Conservation (phyloP, 2,797 vertebrate species). For the Nyctibius grandis region DNA sequence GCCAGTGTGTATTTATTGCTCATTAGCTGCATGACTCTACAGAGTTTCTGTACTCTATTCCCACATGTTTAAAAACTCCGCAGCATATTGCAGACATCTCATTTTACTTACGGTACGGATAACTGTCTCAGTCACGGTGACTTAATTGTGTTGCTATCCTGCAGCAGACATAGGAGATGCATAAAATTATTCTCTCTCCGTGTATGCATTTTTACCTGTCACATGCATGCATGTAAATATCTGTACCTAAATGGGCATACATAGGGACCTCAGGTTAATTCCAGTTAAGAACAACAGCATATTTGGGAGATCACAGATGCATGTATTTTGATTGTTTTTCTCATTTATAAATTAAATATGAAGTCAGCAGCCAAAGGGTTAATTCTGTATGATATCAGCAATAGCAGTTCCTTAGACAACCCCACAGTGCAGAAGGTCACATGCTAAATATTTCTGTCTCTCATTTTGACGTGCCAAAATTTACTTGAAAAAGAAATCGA, state of each 20-base stretch:
- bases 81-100: constrained; percentile 37
- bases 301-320: neutral
- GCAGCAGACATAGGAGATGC: constrained; percentile 4
- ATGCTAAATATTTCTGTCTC: neutral
- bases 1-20: constrained; percentile 70
- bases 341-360: neutral
- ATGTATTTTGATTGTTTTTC: neutral
- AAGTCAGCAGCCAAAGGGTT: neutral
- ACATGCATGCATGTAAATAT: neutral
- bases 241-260: neutral
- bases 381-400: neutral
- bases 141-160: constrained; percentile 31
- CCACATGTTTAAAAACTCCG: constrained; percentile 19
- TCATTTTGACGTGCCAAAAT: neutral
- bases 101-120: constrained; percentile 46
- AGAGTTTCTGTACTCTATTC: constrained; percentile 25
- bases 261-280: neutral
- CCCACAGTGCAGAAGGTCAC: neutral
- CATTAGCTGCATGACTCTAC: constrained; percentile 60
- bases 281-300: neutral
- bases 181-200: neutral
- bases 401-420: neutral
- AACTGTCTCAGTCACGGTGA: constrained; percentile 28
- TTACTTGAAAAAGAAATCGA: neutral
- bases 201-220: constrained; percentile 18